A percentile compares a stretch with the other conserved stretches of the same genome.
Evolutionary conservation across 92 coral and sea anemone genomes (phyloP).

Genomic region (Zoanthus gigantus): DNA sequence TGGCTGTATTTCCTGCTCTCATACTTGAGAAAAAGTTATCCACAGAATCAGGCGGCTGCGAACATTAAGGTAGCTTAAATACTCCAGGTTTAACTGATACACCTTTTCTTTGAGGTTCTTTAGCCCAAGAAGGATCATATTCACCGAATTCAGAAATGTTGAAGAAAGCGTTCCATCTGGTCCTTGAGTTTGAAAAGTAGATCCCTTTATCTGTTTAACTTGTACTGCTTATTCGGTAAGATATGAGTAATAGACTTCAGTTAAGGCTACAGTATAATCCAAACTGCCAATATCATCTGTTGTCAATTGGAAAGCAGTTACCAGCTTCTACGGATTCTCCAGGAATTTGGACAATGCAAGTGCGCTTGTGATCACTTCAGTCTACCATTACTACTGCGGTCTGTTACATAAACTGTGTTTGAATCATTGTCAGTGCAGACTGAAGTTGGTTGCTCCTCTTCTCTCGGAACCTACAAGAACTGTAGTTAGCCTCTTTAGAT

Average conservation of each 20-base stretch:
- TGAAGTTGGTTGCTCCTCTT: background rate
- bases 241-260: no score
- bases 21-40: conserved; percentile 65
- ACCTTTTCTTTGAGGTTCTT: no score
- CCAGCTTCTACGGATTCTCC: no score
- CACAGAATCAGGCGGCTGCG: conserved; percentile 56
- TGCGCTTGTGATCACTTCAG: no score
- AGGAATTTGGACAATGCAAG: no score
- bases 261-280: no score
- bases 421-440: background rate
- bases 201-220: conserved; percentile 42
- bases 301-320: no score
- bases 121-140: conserved; percentile 59
- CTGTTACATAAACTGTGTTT: no score
- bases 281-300: no score
- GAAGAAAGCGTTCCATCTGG: conserved; percentile 60
- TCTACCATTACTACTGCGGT: no score
- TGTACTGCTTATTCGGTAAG: no score
- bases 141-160: conserved; percentile 51
- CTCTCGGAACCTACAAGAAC: conserved; percentile 61
- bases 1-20: conserved; percentile 62
- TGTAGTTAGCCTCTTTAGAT: conserved; percentile 23
- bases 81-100: no score
- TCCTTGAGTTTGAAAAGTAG: conserved; percentile 49
- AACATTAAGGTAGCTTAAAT: conserved; percentile 41